These are phyloP conservation scores for Verasper variegatus DNA, from an alignment of 2,113 vertebrate species.

Conservation along the genomic window DNA sequence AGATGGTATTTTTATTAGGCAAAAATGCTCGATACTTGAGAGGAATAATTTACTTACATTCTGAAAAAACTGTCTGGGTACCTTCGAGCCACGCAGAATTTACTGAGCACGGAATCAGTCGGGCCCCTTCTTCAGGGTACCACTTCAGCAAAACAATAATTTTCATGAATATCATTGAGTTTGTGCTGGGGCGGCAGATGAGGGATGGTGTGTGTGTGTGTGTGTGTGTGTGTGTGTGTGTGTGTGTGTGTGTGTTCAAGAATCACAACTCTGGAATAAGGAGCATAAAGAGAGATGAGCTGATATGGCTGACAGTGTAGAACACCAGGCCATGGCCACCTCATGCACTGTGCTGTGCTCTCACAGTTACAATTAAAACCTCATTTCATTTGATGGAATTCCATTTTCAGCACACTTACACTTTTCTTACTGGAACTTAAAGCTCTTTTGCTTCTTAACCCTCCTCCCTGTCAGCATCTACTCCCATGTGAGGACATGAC, in stretches of 20 bases:
- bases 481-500: conserved; percentile 40
- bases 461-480: conserved; percentile 37
- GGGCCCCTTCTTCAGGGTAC: conserved; percentile 32
- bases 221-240: no score
- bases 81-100: conserved; percentile 49
- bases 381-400: background rate
- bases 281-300: conserved; percentile 5
- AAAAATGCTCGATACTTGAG: conserved; percentile 71
- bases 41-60: conserved; percentile 69
- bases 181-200: conserved; percentile 23
- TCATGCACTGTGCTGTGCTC: background rate
- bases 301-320: background rate
- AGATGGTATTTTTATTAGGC: conserved; percentile 80
- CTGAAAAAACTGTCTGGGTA: conserved; percentile 56
- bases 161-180: conserved; percentile 53
- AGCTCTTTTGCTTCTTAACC: background rate
- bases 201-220: background rate
- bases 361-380: background rate
- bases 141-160: conserved; percentile 62
- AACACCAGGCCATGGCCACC: background rate
- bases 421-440: background rate
- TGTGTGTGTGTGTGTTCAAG: background rate
- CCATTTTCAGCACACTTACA: conserved; percentile 13
- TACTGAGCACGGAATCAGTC: conserved; percentile 45
- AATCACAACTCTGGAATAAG: background rate